phyloP scores from a whole-genome alignment of 2,797 vertebrate genomes.

The Rhodeus uyekii region DNA sequence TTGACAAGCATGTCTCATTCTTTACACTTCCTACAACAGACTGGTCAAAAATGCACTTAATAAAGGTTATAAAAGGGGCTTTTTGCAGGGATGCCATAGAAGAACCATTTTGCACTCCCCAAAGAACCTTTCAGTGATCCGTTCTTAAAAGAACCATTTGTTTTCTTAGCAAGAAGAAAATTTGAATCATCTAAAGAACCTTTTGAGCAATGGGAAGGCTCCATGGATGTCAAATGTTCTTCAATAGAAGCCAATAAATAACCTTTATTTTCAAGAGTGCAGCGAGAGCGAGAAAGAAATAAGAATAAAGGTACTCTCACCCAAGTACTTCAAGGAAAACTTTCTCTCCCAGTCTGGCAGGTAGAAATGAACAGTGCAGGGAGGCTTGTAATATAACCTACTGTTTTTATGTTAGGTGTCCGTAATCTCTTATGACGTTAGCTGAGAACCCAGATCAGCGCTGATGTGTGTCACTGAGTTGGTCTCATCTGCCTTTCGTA shows the following conservation, averaged over 20 bases:
- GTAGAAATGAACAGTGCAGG: conserved; percentile 33
- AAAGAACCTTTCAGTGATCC: neutral
- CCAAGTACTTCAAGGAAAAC: conserved; percentile 24
- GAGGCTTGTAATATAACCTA: conserved; percentile 45
- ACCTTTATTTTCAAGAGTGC: neutral
- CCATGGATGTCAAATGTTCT: neutral
- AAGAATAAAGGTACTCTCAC: conserved; percentile 43
- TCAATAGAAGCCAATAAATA: neutral
- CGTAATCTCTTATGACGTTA: conserved; percentile 54
- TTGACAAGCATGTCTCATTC: neutral
- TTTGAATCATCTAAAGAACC: neutral
- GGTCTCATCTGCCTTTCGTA: conserved; percentile 75
- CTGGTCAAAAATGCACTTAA: neutral
- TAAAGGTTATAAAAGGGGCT: neutral
- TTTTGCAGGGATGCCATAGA: neutral
- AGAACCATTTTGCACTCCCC: neutral
- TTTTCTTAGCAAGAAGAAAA: neutral
- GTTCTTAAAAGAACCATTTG: neutral
- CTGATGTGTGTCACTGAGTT: conserved; percentile 35
- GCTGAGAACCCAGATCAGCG: conserved; percentile 41
- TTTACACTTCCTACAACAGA: neutral
- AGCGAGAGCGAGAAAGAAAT: neutral
- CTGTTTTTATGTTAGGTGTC: conserved; percentile 41
- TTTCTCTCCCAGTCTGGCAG: conserved; percentile 36
- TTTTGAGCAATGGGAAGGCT: neutral